Conservation (phyloP, 1,140 invertebrate species). For the Habropoda laboriosa region DNA sequence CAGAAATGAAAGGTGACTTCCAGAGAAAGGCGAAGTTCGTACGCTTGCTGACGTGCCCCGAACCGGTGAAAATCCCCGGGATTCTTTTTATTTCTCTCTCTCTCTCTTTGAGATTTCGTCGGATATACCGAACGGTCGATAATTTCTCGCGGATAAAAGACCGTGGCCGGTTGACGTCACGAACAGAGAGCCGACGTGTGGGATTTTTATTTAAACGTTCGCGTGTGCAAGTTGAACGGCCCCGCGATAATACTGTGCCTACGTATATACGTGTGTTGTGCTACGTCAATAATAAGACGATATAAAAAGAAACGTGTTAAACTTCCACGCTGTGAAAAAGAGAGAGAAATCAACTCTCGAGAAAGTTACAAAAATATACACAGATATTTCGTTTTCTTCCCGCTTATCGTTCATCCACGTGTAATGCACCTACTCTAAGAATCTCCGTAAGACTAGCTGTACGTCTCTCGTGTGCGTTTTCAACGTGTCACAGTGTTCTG, state of each 20-base stretch:
- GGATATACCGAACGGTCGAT: neutral
- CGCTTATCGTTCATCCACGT: neutral
- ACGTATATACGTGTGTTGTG: no score
- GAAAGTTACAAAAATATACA: no score
- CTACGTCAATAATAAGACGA: neutral
- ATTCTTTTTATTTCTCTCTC: neutral
- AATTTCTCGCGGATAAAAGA: neutral
- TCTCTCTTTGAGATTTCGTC: no score
- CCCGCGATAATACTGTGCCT: neutral
- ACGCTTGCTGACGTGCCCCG: neutral
- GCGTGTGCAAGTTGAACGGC: neutral
- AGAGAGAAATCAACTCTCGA: no score
- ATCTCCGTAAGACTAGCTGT: no score
- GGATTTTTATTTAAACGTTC: constrained; percentile 13
- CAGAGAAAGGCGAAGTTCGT: neutral
- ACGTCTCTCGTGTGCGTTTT: constrained; percentile 47
- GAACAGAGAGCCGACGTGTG: neutral
- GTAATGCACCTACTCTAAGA: no score
- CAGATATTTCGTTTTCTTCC: no score
- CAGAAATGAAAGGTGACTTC: neutral
- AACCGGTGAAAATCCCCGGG: neutral
- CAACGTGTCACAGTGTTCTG: constrained; percentile 38
- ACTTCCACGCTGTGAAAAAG: neutral
- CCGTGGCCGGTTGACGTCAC: neutral
- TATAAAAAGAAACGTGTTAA: no score